Conservation (phyloP, 2,113 vertebrate genomes). For the Sander vitreus region DNA sequence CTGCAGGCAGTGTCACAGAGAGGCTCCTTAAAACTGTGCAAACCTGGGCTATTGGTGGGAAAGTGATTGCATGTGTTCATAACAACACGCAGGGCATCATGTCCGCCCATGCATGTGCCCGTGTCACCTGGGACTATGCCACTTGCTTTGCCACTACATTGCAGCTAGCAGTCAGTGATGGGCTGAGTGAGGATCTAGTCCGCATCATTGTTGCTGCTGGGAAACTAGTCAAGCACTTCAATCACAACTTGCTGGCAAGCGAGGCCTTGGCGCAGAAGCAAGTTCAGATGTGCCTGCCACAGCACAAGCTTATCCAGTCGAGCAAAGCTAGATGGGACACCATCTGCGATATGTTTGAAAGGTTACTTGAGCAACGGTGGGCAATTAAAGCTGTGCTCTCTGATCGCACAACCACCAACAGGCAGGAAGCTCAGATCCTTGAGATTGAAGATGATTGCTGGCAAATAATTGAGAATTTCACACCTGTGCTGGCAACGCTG, state of each 20-base stretch:
- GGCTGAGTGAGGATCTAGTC: constrained; percentile 65
- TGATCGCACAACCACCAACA: constrained; percentile 64
- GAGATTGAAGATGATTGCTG: constrained; percentile 75
- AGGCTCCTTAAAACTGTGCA: constrained; percentile 54
- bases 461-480: constrained; percentile 75
- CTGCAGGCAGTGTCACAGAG: constrained; percentile 24
- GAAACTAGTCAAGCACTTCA: constrained; percentile 70
- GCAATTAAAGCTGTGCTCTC: constrained; percentile 70
- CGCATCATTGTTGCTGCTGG: constrained; percentile 58
- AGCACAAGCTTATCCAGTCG: constrained; percentile 64
- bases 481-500: constrained; percentile 68
- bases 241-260: constrained; percentile 36
- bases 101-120: not conserved
- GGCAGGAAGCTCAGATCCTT: constrained; percentile 65
- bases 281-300: constrained; percentile 70
- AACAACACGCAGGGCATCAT: constrained; percentile 39
- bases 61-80: constrained; percentile 67
- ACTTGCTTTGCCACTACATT: constrained; percentile 65
- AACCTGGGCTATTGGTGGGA: constrained; percentile 58
- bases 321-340: constrained; percentile 71
- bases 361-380: constrained; percentile 76
- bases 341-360: constrained; percentile 72
- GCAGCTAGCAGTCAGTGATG: constrained; percentile 59
- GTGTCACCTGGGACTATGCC: constrained; percentile 54
- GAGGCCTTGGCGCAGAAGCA: constrained; percentile 70